Base-by-base conservation (phyloP, 2,888 invertebrate genomes). In the Anoplius nigerrimus region DNA sequence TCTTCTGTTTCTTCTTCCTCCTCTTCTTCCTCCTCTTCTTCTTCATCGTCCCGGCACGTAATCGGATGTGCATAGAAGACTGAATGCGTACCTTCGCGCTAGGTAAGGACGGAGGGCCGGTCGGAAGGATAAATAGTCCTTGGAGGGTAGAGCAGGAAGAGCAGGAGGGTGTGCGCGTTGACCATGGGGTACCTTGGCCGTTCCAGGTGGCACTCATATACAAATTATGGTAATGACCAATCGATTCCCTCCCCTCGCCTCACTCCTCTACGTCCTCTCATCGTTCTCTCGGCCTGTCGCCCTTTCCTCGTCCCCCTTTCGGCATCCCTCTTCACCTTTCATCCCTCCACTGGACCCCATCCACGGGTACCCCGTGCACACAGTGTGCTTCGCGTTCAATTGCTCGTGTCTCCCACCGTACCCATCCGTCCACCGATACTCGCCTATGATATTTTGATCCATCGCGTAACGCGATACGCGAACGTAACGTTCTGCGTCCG, bases 201-300 rank as follows among this genome's bases (percentile, higher is more conserved):
- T 76, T 80, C 84, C 85, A 86, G 85, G 84, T 86, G 86, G 83
- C 73, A 83, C 79, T 83, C 84, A 72, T 84, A 82, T 75, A 82
- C 78, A 81, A 87, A 87, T 87, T 86, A 87, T 86, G 85, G 63
- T 87, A 86, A 87, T 86, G 73, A 75, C 74, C 82, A 82, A 78
- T 80, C 79, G 78, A 73, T 78, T 79, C 75, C 70, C 79, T 62
- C 64, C 43, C 20, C n/a, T 67, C 69, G 74, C 66, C 62, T 63
- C 69, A 46, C 64, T 69, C 53, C 53, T 42, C 56, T 51, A 55
- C 54, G 45, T 62, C 51, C 27, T 20, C 34, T 34, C 34, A 6
- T 34, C 34, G 6, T 34, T 34, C 34, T 34, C 11, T 34, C 34
- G 11, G 34, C 34, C 11, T 51, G 16, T 60, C 24, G 22, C 63